Evolutionary conservation across 2,113 vertebrate genomes (phyloP), one percentile per base, ranked within the genome.

Genomic region (Apus apus): DNA sequence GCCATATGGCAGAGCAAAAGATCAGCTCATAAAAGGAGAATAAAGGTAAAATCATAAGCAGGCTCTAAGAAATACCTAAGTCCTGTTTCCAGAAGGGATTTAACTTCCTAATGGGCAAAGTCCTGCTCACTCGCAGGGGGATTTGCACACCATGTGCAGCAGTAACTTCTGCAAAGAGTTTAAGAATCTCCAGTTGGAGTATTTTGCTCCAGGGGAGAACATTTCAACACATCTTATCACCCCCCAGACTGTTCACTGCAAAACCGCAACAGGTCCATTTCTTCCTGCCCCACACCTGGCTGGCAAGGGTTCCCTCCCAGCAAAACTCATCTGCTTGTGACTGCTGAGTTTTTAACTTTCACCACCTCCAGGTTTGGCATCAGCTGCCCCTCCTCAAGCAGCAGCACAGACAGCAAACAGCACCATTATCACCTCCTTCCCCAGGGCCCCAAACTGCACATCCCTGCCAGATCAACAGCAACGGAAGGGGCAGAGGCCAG

Each of bases 261-360:
- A 61, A 66, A 23, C 2, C 62, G 16, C 2, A 0, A 10, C 51
- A 22, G 1, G 0, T 11, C 53, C 5, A 21, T 6, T 73, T 58
- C 40, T 26, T 45, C 18, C 32, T 25, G 23, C 73, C 68, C 32
- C 62, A 4, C 30, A 6, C 25, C 43, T 58, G 23, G 1, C 43
- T 58, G 57, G 26, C 15, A 27, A 57, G n/a, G 5, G 11, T 6
- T 15, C 12, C 43, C 53, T 50, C 16, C 51, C 58, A 51, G 36
- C 36, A 76, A 46, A 57, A 43, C 15, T 15, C 2, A 82, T 12
- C 53, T 22, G 36, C n/a, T 22, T 6, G 27, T 7, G 18, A 51
- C 45, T 3, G 0, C 30, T 19, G n/a, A 14, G 34, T 7, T 65
- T 34, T 66, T 18, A 38, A 34, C 36, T 45, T 30, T 38, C 54